Base-by-base conservation (phyloP, 2,888 invertebrate genomes). In the Andricus curvator region DNA sequence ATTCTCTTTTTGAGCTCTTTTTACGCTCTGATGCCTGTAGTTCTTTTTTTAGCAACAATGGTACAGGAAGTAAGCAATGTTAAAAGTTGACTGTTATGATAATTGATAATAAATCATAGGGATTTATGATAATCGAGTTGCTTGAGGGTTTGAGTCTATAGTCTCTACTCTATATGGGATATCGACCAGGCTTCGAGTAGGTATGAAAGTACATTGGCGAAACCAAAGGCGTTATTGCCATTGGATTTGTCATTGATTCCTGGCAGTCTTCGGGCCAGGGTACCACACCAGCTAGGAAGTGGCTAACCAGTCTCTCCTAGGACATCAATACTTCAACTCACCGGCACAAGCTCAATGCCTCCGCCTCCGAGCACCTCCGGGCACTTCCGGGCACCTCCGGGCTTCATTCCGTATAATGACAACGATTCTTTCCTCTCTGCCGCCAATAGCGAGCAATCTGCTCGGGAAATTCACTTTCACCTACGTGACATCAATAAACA, bases 191-290 rank as follows among this genome's bases (percentile, higher is more conserved):
- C 48, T 22, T 77, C 78, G 80, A 85, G 41, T 41, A 41, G 85
- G 85, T 81, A 85, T 82, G 85, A 80, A 41, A 67, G 37, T 22
- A 62, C 65, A 78, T 78, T 82, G 22, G 60, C 74, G 78, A 41
- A 68, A 62, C 80, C 70, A 78, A 80, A 74, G 83, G 68, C 51
- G 64, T 78, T 79, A 85, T 82, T 84, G 83, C 83, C 83, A 86
- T 83, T 84, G 85, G 85, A 88, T 88, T 90, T 90, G 89, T 89
- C 90, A 90, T 90, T 90, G 90, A 90, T 90, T 90, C 89, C 86
- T 83, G 86, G 88, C 85, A 86, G 88, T 83, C 84, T 77, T 78
- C 77, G 84, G 82, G 85, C 80, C 89, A 90, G 90, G 90, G 86
- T 85, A 88, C 83, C 88, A 90, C 87, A 86, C 77, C 78, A 51